Percentiles rank a stretch among this genome's conserved stretches.
Evolutionary conservation across 1,140 invertebrate species (phyloP).

Genomic region (Trissolcus basalis): DNA sequence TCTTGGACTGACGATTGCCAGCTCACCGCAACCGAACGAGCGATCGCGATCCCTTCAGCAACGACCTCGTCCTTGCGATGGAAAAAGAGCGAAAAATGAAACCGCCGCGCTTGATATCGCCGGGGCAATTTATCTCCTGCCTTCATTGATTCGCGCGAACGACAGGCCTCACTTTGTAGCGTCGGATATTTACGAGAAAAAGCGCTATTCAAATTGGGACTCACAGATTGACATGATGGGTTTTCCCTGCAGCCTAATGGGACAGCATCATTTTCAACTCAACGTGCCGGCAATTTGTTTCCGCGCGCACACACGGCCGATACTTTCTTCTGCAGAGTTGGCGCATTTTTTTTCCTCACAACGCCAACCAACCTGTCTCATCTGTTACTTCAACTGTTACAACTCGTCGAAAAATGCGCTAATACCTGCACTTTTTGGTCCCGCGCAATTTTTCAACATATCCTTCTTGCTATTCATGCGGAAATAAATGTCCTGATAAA

Average conservation of each 20-base stretch:
- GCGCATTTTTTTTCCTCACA: conserved; percentile 12
- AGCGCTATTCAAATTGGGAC: conserved; percentile 15
- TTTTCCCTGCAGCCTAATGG: conserved; percentile 11
- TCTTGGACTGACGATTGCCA: conserved; percentile 36
- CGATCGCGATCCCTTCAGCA: conserved; percentile 26
- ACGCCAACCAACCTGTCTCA: conserved; percentile 9
- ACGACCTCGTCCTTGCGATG: conserved; percentile 49
- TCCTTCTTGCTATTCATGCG: no score
- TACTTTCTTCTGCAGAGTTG: conserved; percentile 20
- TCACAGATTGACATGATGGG: conserved; percentile 16
- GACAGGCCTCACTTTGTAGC: background rate
- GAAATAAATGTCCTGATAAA: no score
- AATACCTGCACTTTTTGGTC: background rate
- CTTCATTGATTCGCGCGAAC: conserved; percentile 40
- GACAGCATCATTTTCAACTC: conserved; percentile 24
- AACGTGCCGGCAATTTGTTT: conserved; percentile 18
- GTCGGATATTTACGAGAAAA: conserved; percentile 27
- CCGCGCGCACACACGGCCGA: background rate
- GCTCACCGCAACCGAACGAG: conserved; percentile 39
- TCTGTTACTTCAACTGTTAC: conserved; percentile 31
- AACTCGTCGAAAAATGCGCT: conserved; percentile 8
- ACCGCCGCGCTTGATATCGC: conserved; percentile 14
- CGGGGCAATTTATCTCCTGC: conserved; percentile 33
- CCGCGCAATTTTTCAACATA: no score
- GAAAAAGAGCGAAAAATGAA: conserved; percentile 47